phyloP scores from a whole-genome alignment of 2,888 invertebrate species.

The Leucophora obtusa region DNA sequence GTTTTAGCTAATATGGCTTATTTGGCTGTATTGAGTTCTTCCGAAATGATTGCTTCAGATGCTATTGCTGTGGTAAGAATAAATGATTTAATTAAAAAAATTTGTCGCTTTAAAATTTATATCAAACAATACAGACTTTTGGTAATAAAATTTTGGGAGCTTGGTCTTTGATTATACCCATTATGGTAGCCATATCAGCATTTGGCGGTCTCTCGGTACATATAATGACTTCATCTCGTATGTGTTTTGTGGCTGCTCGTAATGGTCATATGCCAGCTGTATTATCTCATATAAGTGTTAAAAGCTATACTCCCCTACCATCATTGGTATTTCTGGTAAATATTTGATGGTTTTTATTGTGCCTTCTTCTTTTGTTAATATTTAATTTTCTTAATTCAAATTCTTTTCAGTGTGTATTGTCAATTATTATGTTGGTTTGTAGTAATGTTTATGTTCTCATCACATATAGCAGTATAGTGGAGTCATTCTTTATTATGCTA shows the following conservation, averaged over 20 bases:
- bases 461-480: conserved; percentile 94
- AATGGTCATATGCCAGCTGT: conserved; percentile 92
- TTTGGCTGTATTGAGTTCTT: conserved; percentile 89
- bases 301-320: conserved; percentile 88
- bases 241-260: conserved; percentile 94
- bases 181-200: conserved; percentile 94
- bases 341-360: conserved; percentile 69
- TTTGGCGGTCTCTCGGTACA: conserved; percentile 96
- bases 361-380: conserved; percentile 2
- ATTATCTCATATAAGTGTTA: conserved; percentile 87
- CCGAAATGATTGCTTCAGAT: conserved; percentile 90
- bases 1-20: conserved; percentile 93
- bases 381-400: conserved; percentile 54
- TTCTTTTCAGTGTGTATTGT: conserved; percentile 85
- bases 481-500: conserved; percentile 93
- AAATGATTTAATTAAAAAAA: not conserved
- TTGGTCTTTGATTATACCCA: conserved; percentile 89
- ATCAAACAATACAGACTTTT: conserved; percentile 84
- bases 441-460: conserved; percentile 92
- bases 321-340: conserved; percentile 89
- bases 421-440: conserved; percentile 90
- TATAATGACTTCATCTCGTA: conserved; percentile 95
- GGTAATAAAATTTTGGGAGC: conserved; percentile 87
- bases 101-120: not conserved
- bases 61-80: conserved; percentile 97